Evolutionary conservation across 2,113 vertebrate species (phyloP), one percentile per base, ranked within the genome.

Genomic region (Anser brachyrhynchus): DNA sequence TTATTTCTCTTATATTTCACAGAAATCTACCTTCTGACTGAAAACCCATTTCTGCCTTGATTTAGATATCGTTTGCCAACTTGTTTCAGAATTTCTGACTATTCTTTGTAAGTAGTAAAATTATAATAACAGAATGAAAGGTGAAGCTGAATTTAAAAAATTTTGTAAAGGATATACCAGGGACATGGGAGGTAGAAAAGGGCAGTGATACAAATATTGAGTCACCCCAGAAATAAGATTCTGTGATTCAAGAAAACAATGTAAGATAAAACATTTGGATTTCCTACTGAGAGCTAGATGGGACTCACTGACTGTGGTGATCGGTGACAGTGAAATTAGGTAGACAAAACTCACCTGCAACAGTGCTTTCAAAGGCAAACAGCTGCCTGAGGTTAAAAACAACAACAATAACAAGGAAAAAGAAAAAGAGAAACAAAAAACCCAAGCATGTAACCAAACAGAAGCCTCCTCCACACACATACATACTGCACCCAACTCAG

Each of bases 1-100:
- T 92, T 81, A 89, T 90, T 89, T 89, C 44, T 85, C 43, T 76
- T 95, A 55, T 76, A 20, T 75, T 23, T 78, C 66, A 55, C 35
- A 79, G 46, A 92, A 90, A 84, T 70, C 43, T 55, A 20, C 75
- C 61, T 84, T 81, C 6, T 8, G 3, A 83, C 33, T 87, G 58
- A 93, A 97, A 94, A 84, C 49, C 71, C 35, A 86, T 91, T 93
- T 49, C n/a, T 93, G 29, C 46, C n/a, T 92, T 94, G 69, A 92
- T 95, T 91, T 95, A 75, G 59, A 74, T 49, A 83, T n/a, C 35
- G 15, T 89, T 83, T 85, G 20, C 26, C 35, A 88, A 13, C 37
- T 70, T 89, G 5, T 29, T 87, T 64, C 33, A 73, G 64, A 76
- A 81, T 91, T 75, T 94, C 29, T 92, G 35, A 59, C 23, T 83